These are phyloP conservation scores for Heliangelus exortis DNA, from an alignment of 2,797 vertebrate species.

Conservation along the genomic window DNA sequence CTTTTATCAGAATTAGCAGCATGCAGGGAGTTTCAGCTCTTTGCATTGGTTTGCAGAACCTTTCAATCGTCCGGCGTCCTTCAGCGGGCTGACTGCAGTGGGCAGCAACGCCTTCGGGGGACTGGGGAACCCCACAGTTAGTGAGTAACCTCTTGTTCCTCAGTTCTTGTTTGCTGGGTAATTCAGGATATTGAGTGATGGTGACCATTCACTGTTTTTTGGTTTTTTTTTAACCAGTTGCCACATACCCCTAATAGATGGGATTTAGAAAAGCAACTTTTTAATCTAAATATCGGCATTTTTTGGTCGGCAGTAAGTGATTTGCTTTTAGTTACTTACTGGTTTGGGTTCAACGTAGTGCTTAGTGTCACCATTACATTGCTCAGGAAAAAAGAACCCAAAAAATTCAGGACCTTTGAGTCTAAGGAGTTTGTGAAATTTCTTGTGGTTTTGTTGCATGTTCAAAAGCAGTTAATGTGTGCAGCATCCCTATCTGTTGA, in stretches of 20 bases:
- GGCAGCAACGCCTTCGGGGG: constrained; percentile 96
- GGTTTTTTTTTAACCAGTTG: not conserved
- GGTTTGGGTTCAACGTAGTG: not conserved
- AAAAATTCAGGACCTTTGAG: not conserved
- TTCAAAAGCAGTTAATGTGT: not conserved
- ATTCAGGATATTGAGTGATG: not conserved
- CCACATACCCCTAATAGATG: not conserved
- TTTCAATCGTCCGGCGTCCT: constrained; percentile 89
- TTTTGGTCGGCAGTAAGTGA: not conserved
- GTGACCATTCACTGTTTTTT: not conserved
- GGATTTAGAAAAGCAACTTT: not conserved
- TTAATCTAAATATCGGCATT: not conserved
- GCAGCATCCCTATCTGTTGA: constrained; percentile 6
- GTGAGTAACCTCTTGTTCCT: constrained; percentile 85
- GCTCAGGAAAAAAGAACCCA: not conserved
- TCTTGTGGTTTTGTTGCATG: constrained; percentile 33
- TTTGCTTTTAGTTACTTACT: not conserved
- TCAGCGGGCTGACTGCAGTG: constrained; percentile 92
- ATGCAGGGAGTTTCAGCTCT: not conserved
- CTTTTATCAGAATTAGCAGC: rapidly evolving
- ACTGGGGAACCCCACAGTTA: constrained; percentile 95
- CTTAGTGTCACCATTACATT: constrained; percentile 14
- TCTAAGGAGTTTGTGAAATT: not conserved
- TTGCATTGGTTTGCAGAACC: constrained; percentile 83
- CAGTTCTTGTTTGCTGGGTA: not conserved